Evolutionary conservation across 2,888 invertebrate species (phyloP).

Genomic region (Drosophila villosipedis): DNA sequence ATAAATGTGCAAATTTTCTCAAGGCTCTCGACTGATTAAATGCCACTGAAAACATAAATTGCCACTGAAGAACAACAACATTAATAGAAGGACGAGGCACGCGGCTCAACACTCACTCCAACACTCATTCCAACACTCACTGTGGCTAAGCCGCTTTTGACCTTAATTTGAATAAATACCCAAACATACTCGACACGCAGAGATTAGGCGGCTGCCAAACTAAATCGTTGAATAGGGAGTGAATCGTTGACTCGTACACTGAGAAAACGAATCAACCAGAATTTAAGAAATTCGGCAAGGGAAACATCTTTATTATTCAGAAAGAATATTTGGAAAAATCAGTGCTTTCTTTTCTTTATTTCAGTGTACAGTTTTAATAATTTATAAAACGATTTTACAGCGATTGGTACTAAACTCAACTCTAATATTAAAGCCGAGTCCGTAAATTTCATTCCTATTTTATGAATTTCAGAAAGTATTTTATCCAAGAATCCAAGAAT

Average conservation of each 20-base stretch:
- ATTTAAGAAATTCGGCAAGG: background rate
- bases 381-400: background rate
- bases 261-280: background rate
- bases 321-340: background rate
- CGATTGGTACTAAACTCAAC: background rate
- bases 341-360: background rate
- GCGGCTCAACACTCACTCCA: background rate
- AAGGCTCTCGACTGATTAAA: constrained; percentile 65
- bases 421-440: background rate
- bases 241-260: constrained; percentile 3
- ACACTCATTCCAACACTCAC: background rate
- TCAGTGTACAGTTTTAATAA: background rate
- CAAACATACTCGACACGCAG: constrained; percentile 51
- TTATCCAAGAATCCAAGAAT: background rate
- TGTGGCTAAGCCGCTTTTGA: constrained; percentile 50
- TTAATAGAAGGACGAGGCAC: constrained; percentile 43
- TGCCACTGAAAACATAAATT: constrained; percentile 73
- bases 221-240: constrained; percentile 22
- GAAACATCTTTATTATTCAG: background rate
- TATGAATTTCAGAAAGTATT: background rate
- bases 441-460: background rate
- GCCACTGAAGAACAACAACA: constrained; percentile 54
- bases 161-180: constrained; percentile 75
- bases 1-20: constrained; percentile 70
- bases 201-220: constrained; percentile 48